Conservation (phyloP, 1,140 invertebrate species). For the Cepaea nemoralis region DNA sequence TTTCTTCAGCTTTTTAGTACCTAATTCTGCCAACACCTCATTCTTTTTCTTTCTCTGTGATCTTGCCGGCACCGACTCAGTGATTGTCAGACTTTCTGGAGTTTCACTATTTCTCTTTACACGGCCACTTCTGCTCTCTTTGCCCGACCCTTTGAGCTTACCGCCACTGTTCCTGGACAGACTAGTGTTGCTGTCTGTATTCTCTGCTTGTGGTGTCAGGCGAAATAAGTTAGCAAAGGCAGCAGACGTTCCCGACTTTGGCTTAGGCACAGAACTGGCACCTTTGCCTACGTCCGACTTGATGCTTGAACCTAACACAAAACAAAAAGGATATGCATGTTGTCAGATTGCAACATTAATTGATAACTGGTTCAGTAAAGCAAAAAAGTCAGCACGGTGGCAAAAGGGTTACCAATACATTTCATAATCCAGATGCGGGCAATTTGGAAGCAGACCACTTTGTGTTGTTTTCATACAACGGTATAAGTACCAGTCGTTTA, state of each 20-base stretch:
- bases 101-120: not conserved
- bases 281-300: not conserved
- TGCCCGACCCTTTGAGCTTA: not conserved
- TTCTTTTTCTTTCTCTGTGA: not conserved
- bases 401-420: too few species aligned
- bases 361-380: too few species aligned
- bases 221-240: constrained; percentile 39
- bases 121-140: not conserved
- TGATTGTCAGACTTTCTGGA: not conserved
- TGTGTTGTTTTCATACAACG: too few species aligned
- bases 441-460: too few species aligned
- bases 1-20: too few species aligned
- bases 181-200: not conserved
- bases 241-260: not conserved
- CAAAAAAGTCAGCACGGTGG: too few species aligned
- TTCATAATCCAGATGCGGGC: too few species aligned
- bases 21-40: not conserved
- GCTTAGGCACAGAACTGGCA: not conserved
- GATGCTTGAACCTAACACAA: not conserved
- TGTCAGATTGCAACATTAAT: too few species aligned
- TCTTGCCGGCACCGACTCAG: not conserved
- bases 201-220: not conserved
- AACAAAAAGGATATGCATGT: too few species aligned
- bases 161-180: not conserved
- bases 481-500: too few species aligned